phyloP scores from a whole-genome alignment of 2,888 invertebrate species.

The Spialia ferax region DNA sequence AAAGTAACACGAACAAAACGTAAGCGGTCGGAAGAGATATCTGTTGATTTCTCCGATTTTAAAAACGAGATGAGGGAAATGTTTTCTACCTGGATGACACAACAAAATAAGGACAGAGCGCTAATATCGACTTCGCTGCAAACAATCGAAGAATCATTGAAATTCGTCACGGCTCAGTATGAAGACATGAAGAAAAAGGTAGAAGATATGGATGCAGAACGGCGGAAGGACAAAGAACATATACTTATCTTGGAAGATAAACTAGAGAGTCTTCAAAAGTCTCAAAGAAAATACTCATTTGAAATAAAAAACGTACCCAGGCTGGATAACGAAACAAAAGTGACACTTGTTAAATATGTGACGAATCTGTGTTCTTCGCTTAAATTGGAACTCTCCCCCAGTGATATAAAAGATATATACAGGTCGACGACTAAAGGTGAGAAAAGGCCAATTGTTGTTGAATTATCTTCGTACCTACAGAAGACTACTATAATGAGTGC shows the following conservation, averaged over 20 bases:
- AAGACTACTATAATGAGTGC: not conserved
- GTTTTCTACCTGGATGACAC: constrained; percentile 1
- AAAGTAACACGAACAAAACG: not conserved
- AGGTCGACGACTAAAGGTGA: constrained; percentile 35
- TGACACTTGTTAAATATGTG: constrained; percentile 20
- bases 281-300: constrained; percentile 34
- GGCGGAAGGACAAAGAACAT: constrained; percentile 21
- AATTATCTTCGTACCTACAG: not conserved
- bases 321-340: constrained; percentile 31
- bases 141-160: constrained; percentile 14
- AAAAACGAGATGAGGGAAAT: constrained; percentile 23
- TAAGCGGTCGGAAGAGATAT: constrained; percentile 9
- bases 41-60: constrained; percentile 13
- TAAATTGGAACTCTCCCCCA: constrained; percentile 17
- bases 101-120: constrained; percentile 9
- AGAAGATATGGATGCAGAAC: constrained; percentile 13
- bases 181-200: constrained; percentile 21
- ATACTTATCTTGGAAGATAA: constrained; percentile 29
- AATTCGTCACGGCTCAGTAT: not conserved
- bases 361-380: constrained; percentile 22
- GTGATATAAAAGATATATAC: constrained; percentile 38
- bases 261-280: constrained; percentile 31
- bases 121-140: constrained; percentile 4
- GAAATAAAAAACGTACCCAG: constrained; percentile 36
- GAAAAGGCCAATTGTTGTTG: not conserved